Evolutionary conservation across 2,113 vertebrate species (phyloP), one percentile per base, ranked within the genome.

Genomic region (Panthera tigris): DNA sequence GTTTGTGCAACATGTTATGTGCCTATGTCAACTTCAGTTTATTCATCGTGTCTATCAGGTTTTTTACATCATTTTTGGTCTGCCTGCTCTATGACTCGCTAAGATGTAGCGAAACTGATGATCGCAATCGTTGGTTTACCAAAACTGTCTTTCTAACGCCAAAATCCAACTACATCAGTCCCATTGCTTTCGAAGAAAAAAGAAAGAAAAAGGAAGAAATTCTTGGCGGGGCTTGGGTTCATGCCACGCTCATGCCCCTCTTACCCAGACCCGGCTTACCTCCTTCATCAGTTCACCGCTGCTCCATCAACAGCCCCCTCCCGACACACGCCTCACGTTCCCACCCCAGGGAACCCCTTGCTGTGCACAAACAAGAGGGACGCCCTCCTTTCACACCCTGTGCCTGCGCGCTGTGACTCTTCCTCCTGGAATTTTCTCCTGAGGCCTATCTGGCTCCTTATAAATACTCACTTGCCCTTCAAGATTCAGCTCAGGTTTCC

Each of bases 401-500:
- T 85, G 8, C 36, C 69, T 71, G n/a, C 14, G 18, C 16, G 18
- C 48, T 0, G 0, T 61, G 88, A 91, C 93, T 71, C 93, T 55
- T 91, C 48, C 81, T 21, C 65, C 27, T 84, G 78, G 89, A 91
- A 95, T 94, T 93, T 94, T 86, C 91, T 88, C 36, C 89, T 16
- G 18, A 68, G 61, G 76, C 69, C 88, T 25, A n/a, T 36, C 78
- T 55, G 25, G 19, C 39, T 85, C 36, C 76, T 97, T 16, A 31
- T 57, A 88, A 93, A 91, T 48, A 93, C 61, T 80, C 41, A n/a
- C 39, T 92, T 19, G 4, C 41, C 74, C 84, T 95, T 97, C 76
- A 86, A 66, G 80, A 94, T 88, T 78, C 71, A 81, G 29, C 85
- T 94, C 85, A 41, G 31, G 55, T 69, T 83, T 86, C 84, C 87